Evolutionary conservation across 2,888 invertebrate genomes (phyloP).

Genomic region (Spodoptera picta): DNA sequence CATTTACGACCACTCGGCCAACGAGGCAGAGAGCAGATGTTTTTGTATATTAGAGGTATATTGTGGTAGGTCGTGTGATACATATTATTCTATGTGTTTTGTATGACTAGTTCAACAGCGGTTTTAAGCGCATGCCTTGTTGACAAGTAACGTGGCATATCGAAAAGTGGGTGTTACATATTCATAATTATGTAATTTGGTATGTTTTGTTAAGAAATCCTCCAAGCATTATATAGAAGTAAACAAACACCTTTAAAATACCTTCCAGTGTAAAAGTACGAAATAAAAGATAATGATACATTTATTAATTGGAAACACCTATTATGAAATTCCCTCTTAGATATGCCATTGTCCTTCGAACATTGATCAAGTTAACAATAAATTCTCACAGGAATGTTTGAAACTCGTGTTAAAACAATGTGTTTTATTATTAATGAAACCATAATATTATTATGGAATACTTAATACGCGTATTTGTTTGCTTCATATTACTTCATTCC

Average conservation of each 20-base stretch:
- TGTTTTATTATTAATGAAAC: constrained; percentile 3
- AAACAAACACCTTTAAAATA: neutral
- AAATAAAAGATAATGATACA: constrained; percentile 2
- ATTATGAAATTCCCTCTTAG: constrained; percentile 21
- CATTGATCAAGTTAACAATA: constrained; percentile 13
- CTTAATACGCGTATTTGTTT: neutral
- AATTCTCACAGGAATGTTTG: constrained; percentile 15
- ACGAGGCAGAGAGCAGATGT: too few species aligned
- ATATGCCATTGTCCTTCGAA: constrained; percentile 20
- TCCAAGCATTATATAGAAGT: too few species aligned
- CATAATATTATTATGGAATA: constrained; percentile 4
- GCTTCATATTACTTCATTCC: too few species aligned
- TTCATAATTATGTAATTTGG: neutral
- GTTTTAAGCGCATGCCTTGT: too few species aligned
- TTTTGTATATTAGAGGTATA: too few species aligned
- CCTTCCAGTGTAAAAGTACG: constrained; percentile 1
- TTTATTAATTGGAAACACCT: neutral
- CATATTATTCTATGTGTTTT: too few species aligned
- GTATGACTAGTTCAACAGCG: too few species aligned
- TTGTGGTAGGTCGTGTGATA: too few species aligned
- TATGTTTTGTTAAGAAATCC: too few species aligned
- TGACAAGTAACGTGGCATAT: too few species aligned
- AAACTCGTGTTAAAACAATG: constrained; percentile 10
- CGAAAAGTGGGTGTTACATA: neutral
- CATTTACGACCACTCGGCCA: too few species aligned